These are phyloP conservation scores for Neosalanx taihuensis DNA, from an alignment of 2,797 vertebrate genomes.

Conservation along the genomic window DNA sequence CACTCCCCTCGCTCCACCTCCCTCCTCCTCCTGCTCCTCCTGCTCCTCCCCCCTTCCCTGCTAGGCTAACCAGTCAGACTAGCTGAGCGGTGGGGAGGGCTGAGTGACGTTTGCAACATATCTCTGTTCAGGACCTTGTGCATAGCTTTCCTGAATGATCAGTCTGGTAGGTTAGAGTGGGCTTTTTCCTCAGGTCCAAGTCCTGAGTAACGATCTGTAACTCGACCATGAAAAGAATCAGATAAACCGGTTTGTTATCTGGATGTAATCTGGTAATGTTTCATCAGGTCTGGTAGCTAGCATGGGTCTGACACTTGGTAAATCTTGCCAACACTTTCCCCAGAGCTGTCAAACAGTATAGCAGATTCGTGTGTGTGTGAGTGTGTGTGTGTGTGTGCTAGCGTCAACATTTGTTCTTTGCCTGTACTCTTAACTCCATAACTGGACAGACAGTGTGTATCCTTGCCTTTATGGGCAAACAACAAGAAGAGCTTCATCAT, in stretches of 20 bases:
- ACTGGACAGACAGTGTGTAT: not conserved
- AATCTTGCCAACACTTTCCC: constrained; percentile 15
- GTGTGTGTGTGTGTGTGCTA: not conserved
- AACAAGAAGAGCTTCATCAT: too few species aligned
- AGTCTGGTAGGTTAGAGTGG: not conserved
- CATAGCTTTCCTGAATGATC: not conserved
- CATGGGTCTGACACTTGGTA: constrained; percentile 10
- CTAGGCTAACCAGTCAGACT: not conserved
- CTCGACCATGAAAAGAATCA: constrained; percentile 22
- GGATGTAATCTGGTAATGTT: too few species aligned
- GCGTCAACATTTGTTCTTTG: not conserved
- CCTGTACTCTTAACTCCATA: not conserved
- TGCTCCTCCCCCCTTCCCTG: not conserved
- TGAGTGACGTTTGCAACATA: not conserved
- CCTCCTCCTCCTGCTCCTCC: not conserved
- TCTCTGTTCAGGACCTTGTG: not conserved
- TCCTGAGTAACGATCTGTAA: constrained; percentile 18
- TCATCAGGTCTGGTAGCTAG: not conserved
- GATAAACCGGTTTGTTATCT: constrained; percentile 4
- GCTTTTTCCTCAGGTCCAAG: not conserved
- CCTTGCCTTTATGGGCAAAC: not conserved
- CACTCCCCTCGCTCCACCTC: not conserved
- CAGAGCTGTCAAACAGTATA: not conserved
- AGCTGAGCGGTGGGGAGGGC: not conserved
- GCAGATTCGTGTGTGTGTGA: not conserved